Conservation (phyloP, 2,113 vertebrate species). For the Pica pica region DNA sequence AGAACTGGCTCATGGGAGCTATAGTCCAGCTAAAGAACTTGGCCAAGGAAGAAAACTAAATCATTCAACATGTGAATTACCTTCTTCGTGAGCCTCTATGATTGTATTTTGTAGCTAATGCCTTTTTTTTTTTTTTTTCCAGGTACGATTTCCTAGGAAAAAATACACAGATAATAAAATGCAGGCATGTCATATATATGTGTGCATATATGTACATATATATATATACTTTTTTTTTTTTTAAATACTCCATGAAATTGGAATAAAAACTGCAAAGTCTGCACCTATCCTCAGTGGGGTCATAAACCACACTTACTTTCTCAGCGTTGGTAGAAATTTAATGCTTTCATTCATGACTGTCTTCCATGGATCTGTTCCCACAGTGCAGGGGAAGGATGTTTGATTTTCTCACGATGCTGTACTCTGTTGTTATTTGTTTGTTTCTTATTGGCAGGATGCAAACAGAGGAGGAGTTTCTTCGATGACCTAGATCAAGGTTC, state of each 20-base stretch:
- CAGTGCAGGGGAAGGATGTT: not conserved
- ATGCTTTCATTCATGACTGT: not conserved
- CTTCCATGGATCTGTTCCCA: not conserved
- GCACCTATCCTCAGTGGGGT: not conserved
- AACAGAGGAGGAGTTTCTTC: not conserved
- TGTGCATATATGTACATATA: not conserved
- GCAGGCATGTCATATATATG: not conserved
- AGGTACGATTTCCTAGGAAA: not conserved
- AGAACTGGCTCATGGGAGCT: not conserved
- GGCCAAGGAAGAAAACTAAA: not conserved
- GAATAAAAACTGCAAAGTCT: not conserved
- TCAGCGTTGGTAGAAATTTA: not conserved
- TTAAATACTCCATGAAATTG: not conserved
- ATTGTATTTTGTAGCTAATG: not conserved
- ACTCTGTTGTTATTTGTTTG: not conserved
- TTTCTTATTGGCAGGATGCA: not conserved
- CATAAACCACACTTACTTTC: not conserved
- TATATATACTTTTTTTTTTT: not conserved
- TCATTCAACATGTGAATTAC: not conserved
- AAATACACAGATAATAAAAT: not conserved
- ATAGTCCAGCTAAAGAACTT: not conserved
- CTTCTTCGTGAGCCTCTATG: not conserved
- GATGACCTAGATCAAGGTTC: not conserved
- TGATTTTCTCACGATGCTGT: not conserved
- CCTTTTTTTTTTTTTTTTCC: not conserved